Base-by-base conservation (phyloP, 1,140 invertebrate species). In the Drosophila guanche region DNA sequence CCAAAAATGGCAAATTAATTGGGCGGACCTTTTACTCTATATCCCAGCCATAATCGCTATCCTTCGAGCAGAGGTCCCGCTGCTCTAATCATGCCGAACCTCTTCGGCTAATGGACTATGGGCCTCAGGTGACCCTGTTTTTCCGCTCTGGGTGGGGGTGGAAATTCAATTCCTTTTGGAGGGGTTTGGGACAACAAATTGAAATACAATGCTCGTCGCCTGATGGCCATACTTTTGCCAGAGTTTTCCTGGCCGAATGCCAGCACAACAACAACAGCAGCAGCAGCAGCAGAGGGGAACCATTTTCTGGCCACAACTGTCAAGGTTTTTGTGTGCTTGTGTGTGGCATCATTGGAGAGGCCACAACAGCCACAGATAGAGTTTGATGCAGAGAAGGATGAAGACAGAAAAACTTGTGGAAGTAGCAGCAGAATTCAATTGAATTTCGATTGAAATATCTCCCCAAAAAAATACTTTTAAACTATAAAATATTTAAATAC, bases 1-100 rank as follows among this genome's bases (percentile, higher is more conserved):
- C 79, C 79, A 75, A 66, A 89, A 88, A 89, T 83, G 55, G 66
- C 79, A 76, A 89, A 88, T 88, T 89, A 88, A 88, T 88, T 88
- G 84, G 23, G n/a, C 5, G 27, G 42, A 45, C 40, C 43, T 37
- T 48, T 42, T 41, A 10, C 20, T 45, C n/a, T n/a, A 33, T 37
- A 27, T 29, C 14, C 4, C 16, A 20, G 16, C 10, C 12, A 33
- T 33, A 37, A 37, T 37, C 33, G 33, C 33, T 37, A 10, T 37
- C 33, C 10, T 10, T 10, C 4, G 12, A 37, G 33, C 33, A 37
- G 33, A 37, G 33, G 10, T 37, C 22, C 47, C 3, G 14, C 3
- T 29, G 6, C 23, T 10, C 3, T 33, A 20, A 52, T 10, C n/a
- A 7, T 5, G 3, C 10, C n/a, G 16, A 20, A 25, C 33, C 47